phyloP scores from a whole-genome alignment of 2,113 vertebrate genomes.

The Cheirogaleus medius region DNA sequence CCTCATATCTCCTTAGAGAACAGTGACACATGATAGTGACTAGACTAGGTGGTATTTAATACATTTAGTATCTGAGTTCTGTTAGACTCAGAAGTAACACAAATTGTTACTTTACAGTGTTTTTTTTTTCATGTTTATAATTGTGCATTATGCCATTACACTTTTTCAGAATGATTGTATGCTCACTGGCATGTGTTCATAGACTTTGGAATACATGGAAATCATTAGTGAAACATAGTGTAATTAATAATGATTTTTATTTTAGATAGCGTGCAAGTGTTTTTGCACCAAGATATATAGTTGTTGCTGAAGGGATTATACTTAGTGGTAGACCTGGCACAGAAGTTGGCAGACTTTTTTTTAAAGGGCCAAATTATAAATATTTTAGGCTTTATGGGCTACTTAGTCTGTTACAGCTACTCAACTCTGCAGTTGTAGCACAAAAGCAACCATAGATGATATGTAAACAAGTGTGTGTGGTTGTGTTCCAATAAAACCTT shows the following conservation, averaged over 20 bases:
- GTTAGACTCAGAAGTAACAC: neutral
- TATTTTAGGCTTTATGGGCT: conserved; percentile 9
- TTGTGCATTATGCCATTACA: neutral
- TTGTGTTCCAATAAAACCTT: neutral
- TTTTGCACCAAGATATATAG: neutral
- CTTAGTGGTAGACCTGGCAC: neutral
- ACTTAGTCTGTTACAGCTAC: neutral
- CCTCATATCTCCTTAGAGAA: neutral
- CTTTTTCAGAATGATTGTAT: neutral
- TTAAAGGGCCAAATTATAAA: neutral
- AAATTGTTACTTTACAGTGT: neutral
- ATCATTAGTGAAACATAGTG: neutral
- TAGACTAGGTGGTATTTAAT: neutral
- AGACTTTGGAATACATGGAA: neutral
- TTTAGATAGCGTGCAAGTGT: neutral
- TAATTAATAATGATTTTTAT: neutral
- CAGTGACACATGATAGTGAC: neutral
- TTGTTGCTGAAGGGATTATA: neutral
- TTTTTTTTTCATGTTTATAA: neutral
- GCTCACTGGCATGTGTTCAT: neutral
- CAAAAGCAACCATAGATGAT: neutral
- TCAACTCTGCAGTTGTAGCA: neutral
- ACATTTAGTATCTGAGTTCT: neutral
- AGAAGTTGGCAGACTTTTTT: neutral
- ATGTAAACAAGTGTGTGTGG: neutral